Evolutionary conservation across 1,140 invertebrate species (phyloP).

Genomic region (Pteromalus puparum): DNA sequence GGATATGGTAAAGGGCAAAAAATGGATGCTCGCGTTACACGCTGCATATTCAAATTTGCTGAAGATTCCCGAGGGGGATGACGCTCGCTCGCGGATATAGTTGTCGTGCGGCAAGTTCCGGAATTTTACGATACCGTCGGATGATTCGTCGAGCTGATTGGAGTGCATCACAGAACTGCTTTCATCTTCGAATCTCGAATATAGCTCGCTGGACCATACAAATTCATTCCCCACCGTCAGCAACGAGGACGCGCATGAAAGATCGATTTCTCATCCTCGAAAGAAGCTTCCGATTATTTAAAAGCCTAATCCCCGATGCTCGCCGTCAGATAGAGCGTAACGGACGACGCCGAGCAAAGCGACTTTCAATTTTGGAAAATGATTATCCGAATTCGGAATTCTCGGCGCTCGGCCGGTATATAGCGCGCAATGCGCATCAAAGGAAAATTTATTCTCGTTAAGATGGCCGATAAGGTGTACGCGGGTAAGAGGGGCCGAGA

Average conservation of each 20-base stretch:
- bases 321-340: neutral
- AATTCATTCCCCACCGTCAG: too few relatives aligned
- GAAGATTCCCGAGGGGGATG: conserved; percentile 36
- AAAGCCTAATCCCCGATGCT: neutral
- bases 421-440: neutral
- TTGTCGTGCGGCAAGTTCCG: neutral
- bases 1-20: conserved; percentile 32
- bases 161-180: neutral
- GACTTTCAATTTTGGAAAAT: conserved; percentile 50
- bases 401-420: neutral
- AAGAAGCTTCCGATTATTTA: neutral
- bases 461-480: conserved; percentile 43
- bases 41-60: conserved; percentile 49
- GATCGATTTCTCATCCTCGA: too few relatives aligned
- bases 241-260: too few relatives aligned
- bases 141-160: neutral
- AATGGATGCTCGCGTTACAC: conserved; percentile 13
- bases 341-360: neutral
- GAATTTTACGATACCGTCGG: conserved; percentile 1
- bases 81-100: neutral
- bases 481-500: neutral
- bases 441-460: conserved; percentile 46
- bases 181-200: neutral
- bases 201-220: too few relatives aligned
- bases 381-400: conserved; percentile 49